Conservation (phyloP, 2,113 vertebrate species). For the Ovis aries region DNA sequence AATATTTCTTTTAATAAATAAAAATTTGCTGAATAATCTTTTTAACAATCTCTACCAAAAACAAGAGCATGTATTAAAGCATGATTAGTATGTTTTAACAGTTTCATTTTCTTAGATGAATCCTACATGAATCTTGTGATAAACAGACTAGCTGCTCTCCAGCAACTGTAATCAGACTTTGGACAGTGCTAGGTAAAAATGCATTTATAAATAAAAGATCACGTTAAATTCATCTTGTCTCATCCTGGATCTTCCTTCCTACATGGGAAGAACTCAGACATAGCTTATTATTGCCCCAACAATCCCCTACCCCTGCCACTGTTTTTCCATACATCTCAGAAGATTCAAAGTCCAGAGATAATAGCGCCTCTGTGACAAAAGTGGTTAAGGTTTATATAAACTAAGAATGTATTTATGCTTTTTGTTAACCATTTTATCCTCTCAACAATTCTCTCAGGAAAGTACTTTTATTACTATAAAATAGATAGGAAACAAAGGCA, state of each 20-base stretch:
- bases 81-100: not conserved
- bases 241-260: not conserved
- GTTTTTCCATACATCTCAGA: not conserved
- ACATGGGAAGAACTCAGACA: not conserved
- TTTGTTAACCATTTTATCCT: not conserved
- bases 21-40: slow-evolving; percentile 7
- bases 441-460: not conserved
- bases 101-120: not conserved
- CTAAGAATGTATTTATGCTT: not conserved
- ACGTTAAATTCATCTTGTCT: not conserved
- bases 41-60: not conserved
- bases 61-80: not conserved
- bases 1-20: slow-evolving; percentile 6
- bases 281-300: not conserved
- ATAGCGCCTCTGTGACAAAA: fast-evolving
- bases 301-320: fast-evolving
- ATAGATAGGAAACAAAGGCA: not conserved
- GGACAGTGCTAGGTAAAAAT: not conserved
- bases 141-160: not conserved
- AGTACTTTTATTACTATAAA: not conserved
- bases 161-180: not conserved
- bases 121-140: not conserved
- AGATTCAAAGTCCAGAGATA: not conserved
- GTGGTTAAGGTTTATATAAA: not conserved
- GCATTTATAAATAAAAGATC: not conserved